These are phyloP conservation scores for Irena cyanogastra DNA, from an alignment of 2,113 vertebrate species.

Conservation along the genomic window DNA sequence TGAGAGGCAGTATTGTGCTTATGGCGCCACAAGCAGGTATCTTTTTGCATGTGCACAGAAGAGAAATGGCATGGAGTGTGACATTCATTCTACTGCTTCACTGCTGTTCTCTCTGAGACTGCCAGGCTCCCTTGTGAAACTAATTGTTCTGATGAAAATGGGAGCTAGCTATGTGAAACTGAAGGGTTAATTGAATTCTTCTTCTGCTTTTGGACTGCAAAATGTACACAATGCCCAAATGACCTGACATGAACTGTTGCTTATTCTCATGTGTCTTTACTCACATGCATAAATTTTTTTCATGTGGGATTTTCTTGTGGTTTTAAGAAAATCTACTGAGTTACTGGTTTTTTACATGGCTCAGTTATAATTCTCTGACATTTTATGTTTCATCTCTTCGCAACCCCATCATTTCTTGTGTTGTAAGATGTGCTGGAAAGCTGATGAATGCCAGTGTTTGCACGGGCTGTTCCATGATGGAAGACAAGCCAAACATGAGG, in stretches of 20 bases:
- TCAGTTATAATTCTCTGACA: not conserved
- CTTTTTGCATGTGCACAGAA: not conserved
- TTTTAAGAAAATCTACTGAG: not conserved
- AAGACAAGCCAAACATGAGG: not conserved
- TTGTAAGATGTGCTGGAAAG: not conserved
- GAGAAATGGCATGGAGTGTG: not conserved
- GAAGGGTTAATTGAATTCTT: not conserved
- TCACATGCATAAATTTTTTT: not conserved
- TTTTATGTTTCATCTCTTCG: not conserved
- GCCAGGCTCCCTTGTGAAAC: not conserved
- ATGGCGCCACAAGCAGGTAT: fast-evolving
- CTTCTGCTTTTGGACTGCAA: not conserved
- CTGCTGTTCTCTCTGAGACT: not conserved
- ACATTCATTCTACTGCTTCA: not conserved
- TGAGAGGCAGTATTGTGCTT: not conserved
- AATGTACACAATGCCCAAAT: not conserved
- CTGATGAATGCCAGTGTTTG: not conserved
- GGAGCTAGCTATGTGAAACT: not conserved
- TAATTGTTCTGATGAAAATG: not conserved
- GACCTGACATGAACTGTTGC: fast-evolving
- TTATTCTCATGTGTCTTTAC: not conserved
- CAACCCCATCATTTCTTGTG: not conserved
- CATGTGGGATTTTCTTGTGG: fast-evolving
- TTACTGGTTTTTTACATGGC: not conserved
- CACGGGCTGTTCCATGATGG: not conserved